A percentile compares a stretch with the other conserved stretches of the same genome.
These are phyloP conservation scores for Dorcus parallelipipedus DNA, from an alignment of 2,888 invertebrate species.

Conservation along the genomic window DNA sequence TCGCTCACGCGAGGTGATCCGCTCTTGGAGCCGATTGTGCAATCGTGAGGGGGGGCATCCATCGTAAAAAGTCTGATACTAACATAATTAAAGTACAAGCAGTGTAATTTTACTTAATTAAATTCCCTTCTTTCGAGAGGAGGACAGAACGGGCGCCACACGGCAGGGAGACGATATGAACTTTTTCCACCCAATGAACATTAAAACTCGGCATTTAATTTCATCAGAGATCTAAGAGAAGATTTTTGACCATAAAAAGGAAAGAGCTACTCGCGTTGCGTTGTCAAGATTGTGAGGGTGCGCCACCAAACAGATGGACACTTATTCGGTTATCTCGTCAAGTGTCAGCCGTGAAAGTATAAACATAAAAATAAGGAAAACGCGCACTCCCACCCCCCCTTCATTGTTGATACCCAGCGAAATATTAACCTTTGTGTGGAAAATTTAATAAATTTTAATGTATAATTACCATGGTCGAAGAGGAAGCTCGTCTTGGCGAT, in stretches of 20 bases:
- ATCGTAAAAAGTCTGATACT: slow-evolving; percentile 52
- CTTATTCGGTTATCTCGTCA: slow-evolving; percentile 22
- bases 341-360: too few species aligned
- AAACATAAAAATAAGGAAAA: too few species aligned
- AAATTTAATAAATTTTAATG: too few species aligned
- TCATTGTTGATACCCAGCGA: too few species aligned
- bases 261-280: slow-evolving; percentile 30
- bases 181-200: slow-evolving; percentile 54
- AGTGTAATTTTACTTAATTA: slow-evolving; percentile 57
- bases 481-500: slow-evolving; percentile 46
- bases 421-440: too few species aligned
- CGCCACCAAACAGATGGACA: slow-evolving; percentile 44
- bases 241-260: slow-evolving; percentile 53
- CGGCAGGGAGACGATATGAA: slow-evolving; percentile 48
- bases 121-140: slow-evolving; percentile 51
- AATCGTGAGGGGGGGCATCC: slow-evolving; percentile 30
- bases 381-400: too few species aligned
- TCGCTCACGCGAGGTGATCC: slow-evolving; percentile 41
- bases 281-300: slow-evolving; percentile 34
- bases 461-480: slow-evolving; percentile 47
- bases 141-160: slow-evolving; percentile 23
- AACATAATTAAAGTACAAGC: slow-evolving; percentile 57
- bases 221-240: slow-evolving; percentile 53
- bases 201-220: slow-evolving; percentile 55
- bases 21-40: slow-evolving; percentile 34